Base-by-base conservation (phyloP, 2,113 vertebrate genomes). In the Tetrax tetrax region DNA sequence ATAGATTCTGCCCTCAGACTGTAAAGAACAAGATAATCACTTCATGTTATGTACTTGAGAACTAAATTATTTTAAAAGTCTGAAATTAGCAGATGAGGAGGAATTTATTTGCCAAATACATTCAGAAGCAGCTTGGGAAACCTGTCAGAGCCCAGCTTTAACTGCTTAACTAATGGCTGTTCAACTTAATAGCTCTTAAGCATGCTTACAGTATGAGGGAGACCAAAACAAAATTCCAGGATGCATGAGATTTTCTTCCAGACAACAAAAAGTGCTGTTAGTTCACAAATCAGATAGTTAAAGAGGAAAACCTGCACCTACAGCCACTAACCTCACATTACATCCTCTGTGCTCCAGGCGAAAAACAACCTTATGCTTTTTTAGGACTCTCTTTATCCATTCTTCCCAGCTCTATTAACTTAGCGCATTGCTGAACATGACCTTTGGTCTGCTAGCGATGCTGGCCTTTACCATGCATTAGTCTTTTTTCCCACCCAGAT, bases 31-130 rank as follows among this genome's bases (percentile, higher is more conserved):
- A 79, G 91, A 88, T 94, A 96, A 96, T 90, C 79, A 90, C 89
- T 92, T 90, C 94, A 84, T 95, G 93, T 93, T 97, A 93, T 95
- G 94, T 95, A 93, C 85, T 95, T 57, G 68, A 90, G 86, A 95
- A 80, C 65, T 92, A 91, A 96, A 95, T 95, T 93, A 96, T 95
- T 93, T 96, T 96, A 90, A 96, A 94, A 95, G 85, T 94, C 95
- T 93, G 91, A 97, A 95, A 96, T 96, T 96, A 96, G 85, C 93
- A 95, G 85, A 93, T 92, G 89, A 96, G 91, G 91, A 94, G 92
- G 91, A 93, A 95, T 96, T 96, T 97, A 95, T 95, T 97, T 93
- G 93, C 93, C 87, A 95, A 80, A 93, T 95, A 92, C 59, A 51
- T 95, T 95, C 88, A 76, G 85, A 95, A 96, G 96, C 91, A 89